Evolutionary conservation across 2,888 invertebrate species (phyloP), one percentile per base, ranked within the genome.

Genomic region (Calliphora vomitoria): DNA sequence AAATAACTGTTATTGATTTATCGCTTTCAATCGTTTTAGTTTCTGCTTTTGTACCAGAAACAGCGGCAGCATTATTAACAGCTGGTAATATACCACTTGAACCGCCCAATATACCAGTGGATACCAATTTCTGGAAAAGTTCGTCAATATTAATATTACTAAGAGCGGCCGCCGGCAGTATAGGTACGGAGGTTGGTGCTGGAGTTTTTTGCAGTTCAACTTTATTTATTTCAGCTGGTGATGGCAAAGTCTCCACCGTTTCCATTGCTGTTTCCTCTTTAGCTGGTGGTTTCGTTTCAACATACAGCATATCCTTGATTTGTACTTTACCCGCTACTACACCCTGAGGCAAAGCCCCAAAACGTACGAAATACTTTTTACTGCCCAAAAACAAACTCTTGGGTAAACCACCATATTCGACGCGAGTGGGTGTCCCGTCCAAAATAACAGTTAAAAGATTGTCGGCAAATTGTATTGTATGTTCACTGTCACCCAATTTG

Each of bases 381-480:
- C 95, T 96, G n/a, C 95, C 95, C 2, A 97, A 94, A 79, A 95
- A 95, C 82, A 97, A 95, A 4, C 97, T 97, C 91, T 97, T 96
- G 0, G 98, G 98, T 81, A 97, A 93, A 47, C 97, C 97, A 31
- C 98, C 98, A 92, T 97, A 98, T 91, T 97, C 97, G 1, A 97
- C 96, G 91, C 96, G 95, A 90, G 96, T 96, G 1, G 96, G 96
- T 90, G 96, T 95, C 68, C 97, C 97, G 91, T 98, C 97, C 79
- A 98, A 95, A 72, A 97, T 93, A 0, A 97, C 97, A 11, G 96
- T 97, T 90, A 95, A 94, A 55, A 98, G 94, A 3, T 96, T 95
- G 91, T 98, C 97, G 35, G 96, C 96, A 92, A 98, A 98, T 90
- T 97, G 96, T 25, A 98, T 94, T 0, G 97, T 96, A 91, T 96